Base-by-base conservation (phyloP, 2,888 invertebrate species). In the Teleiodes luculella region DNA sequence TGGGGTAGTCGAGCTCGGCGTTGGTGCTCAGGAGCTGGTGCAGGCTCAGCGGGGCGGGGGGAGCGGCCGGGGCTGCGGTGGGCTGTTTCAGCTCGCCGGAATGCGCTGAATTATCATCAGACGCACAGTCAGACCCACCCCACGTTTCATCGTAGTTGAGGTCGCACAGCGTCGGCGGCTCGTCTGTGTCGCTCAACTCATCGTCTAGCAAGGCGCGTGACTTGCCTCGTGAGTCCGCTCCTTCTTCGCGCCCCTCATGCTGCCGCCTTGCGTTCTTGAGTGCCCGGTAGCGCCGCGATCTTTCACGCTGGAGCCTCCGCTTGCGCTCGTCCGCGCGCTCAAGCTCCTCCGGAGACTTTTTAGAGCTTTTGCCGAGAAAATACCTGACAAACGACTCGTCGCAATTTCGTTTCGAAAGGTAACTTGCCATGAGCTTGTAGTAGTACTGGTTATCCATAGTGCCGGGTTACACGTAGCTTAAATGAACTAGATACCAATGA, bases 361-460 rank as follows among this genome's bases (percentile, higher is more conserved):
- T 88, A 46, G 87, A 76, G 62, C 83, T 88, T 66, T 88, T 88
- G 36, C 88, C 88, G 59, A 89, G 88, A 66, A 89, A 88, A 69
- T 89, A 89, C 61, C 88, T 79, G 85, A 89, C 87, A 66, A 88
- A 88, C 52, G 88, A 89, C 71, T 89, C 88, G 72, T 88, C 88
- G 66, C 88, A 89, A 72, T 88, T 88, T 48, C 86, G 75, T 76
- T 89, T 89, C 16, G 89, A 88, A 45, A 89, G 66, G 65, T 89
- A 89, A 63, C 82, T 89, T 16, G 88, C 88, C 89, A 89, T 89
- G 52, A 88, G 62, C 63, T 89, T 88, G 63, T 88, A 88, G 61
- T 89, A 89, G 64, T 89, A 88, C 65, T 89, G 88, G 67, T 86
- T 88, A 65, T 88, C 88, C 88, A 89, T 89, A 49, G 57, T 62